A percentile compares a stretch with the other conserved stretches of the same genome.
phyloP scores from a whole-genome alignment of 2,797 vertebrate genomes.

The Cephalopachus bancanus region DNA sequence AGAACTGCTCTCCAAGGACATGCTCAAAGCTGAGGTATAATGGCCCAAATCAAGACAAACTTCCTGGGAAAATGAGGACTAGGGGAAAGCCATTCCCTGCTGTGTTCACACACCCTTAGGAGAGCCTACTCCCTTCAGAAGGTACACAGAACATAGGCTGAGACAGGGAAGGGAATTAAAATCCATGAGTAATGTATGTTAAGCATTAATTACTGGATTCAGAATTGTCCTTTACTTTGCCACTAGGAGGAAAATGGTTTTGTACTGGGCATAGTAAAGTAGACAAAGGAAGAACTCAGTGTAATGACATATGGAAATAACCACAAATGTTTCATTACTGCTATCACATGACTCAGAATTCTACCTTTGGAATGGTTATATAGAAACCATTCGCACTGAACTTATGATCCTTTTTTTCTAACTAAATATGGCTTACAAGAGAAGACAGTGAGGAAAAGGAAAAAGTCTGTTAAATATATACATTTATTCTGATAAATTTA shows the following conservation, averaged over 20 bases:
- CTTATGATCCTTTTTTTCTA: background rate
- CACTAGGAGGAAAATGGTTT: background rate
- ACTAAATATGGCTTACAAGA: background rate
- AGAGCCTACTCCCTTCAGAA: background rate
- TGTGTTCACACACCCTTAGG: background rate
- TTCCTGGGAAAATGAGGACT: background rate
- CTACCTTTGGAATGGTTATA: background rate
- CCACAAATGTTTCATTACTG: background rate
- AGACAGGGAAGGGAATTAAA: background rate
- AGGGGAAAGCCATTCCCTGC: background rate
- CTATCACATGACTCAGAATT: conserved; percentile 4
- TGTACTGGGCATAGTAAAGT: background rate
- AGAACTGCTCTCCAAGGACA: conserved; percentile 8
- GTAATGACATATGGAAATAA: background rate
- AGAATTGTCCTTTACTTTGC: background rate
- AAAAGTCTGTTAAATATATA: background rate
- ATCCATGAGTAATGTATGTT: background rate
- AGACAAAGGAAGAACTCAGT: background rate
- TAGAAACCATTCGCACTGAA: background rate
- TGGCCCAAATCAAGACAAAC: conserved; percentile 10
- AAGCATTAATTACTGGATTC: background rate
- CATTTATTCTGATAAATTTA: background rate
- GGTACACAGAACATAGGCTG: background rate
- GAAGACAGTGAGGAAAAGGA: background rate
- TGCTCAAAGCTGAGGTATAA: background rate